Evolutionary conservation across 2,888 invertebrate species (phyloP), one percentile per base, ranked within the genome.

Genomic region (Drosophila ezoana): DNA sequence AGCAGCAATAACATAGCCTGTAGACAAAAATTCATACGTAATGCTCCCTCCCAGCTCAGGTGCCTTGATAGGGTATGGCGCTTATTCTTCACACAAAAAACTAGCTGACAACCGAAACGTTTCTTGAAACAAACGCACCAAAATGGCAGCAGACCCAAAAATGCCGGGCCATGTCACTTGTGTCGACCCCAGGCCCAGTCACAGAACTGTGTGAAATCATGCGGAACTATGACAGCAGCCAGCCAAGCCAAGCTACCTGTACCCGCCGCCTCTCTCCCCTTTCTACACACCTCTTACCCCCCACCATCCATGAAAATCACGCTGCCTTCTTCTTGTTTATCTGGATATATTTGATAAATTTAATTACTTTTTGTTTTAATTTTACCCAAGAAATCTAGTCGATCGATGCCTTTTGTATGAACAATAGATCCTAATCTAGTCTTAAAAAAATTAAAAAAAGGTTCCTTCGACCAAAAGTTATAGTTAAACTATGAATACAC

Each of bases 71-170:
- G 28, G 28, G 28, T 28, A 28, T 1, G 28, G 28, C 0, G 8
- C 0, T 0, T 28, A 28, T 28, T 16, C 20, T 43, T 20, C 3
- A 33, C 14, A 47, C 33, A 67, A 72, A 79, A 81, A 81, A 79
- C 74, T 79, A 72, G 66, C 86, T 87, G 86, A 87, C 79, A 85
- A 76, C 83, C 87, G 72, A 87, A 83, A 85, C 86, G 88, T 72
- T 76, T 72, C 83, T 76, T 81, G 66, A 79, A 87, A 81, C 79
- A 72, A 79, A 87, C 77, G 80, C 79, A 58, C 54, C 28, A 54
- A 77, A 76, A 61, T 56, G 54, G 23, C 77, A 63, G 45, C 23
- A 58, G 49, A 51, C 57, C 63, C 58, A 67, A 76, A 87, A 84
- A 78, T 72, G 64, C 62, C 70, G 54, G 75, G 72, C 81, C 68